Base-by-base conservation (phyloP, 2,113 vertebrate genomes). In the Rhinoderma darwinii region DNA sequence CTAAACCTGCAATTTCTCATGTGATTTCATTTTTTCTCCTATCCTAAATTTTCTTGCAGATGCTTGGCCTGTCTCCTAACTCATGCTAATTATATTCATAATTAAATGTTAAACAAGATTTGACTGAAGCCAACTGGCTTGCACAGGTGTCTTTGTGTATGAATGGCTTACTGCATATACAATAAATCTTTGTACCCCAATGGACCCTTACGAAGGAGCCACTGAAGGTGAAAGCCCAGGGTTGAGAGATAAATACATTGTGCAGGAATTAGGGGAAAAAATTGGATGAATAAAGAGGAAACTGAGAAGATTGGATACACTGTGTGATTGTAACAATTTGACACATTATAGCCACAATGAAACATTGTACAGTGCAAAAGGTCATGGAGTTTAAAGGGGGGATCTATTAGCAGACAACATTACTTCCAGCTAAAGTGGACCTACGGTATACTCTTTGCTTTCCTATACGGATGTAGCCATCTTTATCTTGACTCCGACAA, bases 21-120 rank as follows among this genome's bases (percentile, higher is more conserved):
- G 50, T 47, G 39, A 83, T 90, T 89, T 90, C 14, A n/a, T 51
- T 78, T 7, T 82, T 30, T 68, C 30, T 87, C 74, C 91, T 90
- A 89, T 91, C 86, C 88, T 90, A 92, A 94, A 92, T 92, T 94
- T 95, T 92, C 94, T 90, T 89, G 91, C 90, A 0, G 88, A 91
- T 94, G 92, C 91, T 93, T 93, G 89, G 92, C 88, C 88, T 94
- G 93, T 92, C 92, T 95, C 93, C 93, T 95, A 94, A 94, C 90
- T 95, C 93, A 94, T 93, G 92, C 89, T 94, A 94, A 94, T 94
- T 93, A 93, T 93, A 93, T 93, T 93, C 94, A 94, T 93, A 95
- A 94, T 95, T 94, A 95, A 94, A 94, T 92, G 93, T 89, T 92
- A 91, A 91, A 91, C 90, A 90, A 90, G 88, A 92, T 89, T 92